These are phyloP conservation scores for Halichoerus grypus DNA, from an alignment of 2,113 vertebrate species.

Conservation along the genomic window DNA sequence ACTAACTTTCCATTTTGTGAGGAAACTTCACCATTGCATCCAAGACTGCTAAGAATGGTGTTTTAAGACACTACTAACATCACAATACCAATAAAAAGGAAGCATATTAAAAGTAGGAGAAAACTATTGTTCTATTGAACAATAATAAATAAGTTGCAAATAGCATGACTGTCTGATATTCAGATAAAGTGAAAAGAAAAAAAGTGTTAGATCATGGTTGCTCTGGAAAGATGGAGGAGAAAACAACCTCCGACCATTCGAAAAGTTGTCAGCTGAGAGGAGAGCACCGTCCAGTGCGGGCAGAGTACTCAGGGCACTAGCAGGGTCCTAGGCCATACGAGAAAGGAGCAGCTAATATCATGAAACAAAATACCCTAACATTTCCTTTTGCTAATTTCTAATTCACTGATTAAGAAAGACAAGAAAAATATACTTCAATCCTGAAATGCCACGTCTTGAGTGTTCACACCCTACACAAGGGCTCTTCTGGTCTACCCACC, in stretches of 20 bases:
- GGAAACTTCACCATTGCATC: constrained; percentile 75
- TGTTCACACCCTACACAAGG: neutral
- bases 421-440: neutral
- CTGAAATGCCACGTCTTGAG: neutral
- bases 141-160: constrained; percentile 64
- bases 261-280: neutral
- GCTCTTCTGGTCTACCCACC: neutral
- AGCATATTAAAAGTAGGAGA: neutral
- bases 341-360: neutral
- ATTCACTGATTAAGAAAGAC: neutral
- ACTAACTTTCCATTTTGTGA: constrained; percentile 79
- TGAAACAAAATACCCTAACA: neutral
- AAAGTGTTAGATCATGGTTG: neutral
- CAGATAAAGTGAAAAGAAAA: neutral
- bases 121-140: constrained; percentile 1
- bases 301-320: neutral
- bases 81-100: constrained; percentile 69
- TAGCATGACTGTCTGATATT: neutral
- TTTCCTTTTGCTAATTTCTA: neutral
- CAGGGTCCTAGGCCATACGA: neutral
- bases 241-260: neutral
- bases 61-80: constrained; percentile 69
- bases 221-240: neutral
- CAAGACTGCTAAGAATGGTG: constrained; percentile 82
- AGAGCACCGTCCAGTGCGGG: neutral